Base-by-base conservation (phyloP, 1,140 invertebrate genomes). In the Subanguina moxae region DNA sequence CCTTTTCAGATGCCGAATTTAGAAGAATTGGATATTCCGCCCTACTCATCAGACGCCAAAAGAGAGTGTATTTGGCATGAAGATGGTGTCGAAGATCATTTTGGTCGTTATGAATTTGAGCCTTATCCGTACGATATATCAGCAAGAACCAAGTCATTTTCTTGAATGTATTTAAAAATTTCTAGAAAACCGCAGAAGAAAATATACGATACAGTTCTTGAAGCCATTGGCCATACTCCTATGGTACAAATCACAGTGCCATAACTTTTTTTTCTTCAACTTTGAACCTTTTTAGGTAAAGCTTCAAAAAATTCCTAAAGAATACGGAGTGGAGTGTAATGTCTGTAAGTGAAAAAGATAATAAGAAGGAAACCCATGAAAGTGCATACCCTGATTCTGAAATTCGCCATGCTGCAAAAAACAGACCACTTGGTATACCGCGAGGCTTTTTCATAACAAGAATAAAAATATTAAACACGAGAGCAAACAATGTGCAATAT, bases 211-310 rank as follows among this genome's bases (percentile, higher is more conserved):
- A 87, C 90, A 78, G 89, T 96, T 76, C 85, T 97, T 8, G 84
- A 90, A 73, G 87, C 89, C 17, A 92, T 97, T 84, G 94, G 94
- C 45, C 90, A 92, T 82, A 96, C 93, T 11, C 94, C 94, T 1
- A 78, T 97, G 62, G 88, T 98, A 0, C 88, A 87, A 73, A 84
- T 97, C n/a, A n/a, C n/a, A n/a, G n/a, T n/a, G n/a, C 0, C 91
- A 93, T 77, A 90, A 88, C 73, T 91, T 98, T 78, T 52, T 7
- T 7, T 52, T 21, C 3, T 21, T 5, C 48, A 52, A 52, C 17
- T 7, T 52, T 52, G 48, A 28, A 15, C 17, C 11, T 43, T 65
- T 69, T 30, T n/a, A 69, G 62, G 43, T 64, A 1, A 88, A 88
- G 73, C 84, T 97, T 0, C 91, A 93, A 77, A 89, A 88, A 73